Evolutionary conservation across 2,888 invertebrate species (phyloP).

Genomic region (Agrotis ipsilon): DNA sequence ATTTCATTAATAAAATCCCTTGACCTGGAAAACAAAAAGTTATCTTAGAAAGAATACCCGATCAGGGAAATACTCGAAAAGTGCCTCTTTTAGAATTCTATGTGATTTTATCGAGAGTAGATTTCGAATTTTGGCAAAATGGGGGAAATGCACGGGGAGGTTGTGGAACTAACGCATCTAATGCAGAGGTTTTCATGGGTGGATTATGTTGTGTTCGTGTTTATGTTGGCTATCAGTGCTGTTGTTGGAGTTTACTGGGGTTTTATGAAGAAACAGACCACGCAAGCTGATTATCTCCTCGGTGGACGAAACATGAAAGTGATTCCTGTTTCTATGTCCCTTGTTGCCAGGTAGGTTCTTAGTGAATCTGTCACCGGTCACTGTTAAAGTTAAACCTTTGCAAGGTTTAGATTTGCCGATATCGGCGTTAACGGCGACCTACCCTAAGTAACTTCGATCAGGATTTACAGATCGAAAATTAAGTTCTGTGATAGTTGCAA

Average conservation of each 20-base stretch:
- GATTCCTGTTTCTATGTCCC: slow-evolving; percentile 95
- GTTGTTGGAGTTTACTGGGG: slow-evolving; percentile 96
- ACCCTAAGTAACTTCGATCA: too few species aligned
- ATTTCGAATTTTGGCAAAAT: slow-evolving; percentile 64
- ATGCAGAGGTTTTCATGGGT: slow-evolving; percentile 93
- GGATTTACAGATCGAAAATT: too few species aligned
- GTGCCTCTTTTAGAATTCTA: slow-evolving; percentile 30
- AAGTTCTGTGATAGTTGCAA: not conserved
- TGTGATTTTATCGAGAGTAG: slow-evolving; percentile 33
- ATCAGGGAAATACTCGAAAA: not conserved
- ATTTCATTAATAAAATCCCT: slow-evolving; percentile 32
- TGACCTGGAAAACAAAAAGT: slow-evolving; percentile 16
- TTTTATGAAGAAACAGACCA: slow-evolving; percentile 92
- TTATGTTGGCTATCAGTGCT: slow-evolving; percentile 95
- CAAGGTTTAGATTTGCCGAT: too few species aligned
- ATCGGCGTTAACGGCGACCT: too few species aligned
- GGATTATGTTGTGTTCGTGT: slow-evolving; percentile 95
- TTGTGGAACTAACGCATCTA: slow-evolving; percentile 87
- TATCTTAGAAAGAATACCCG: not conserved
- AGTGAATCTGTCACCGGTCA: too few species aligned
- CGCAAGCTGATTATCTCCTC: slow-evolving; percentile 94
- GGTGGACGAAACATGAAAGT: slow-evolving; percentile 96
- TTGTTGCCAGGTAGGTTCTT: slow-evolving; percentile 94
- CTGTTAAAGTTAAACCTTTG: too few species aligned
- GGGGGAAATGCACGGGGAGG: slow-evolving; percentile 77